Evolutionary conservation across 2,797 vertebrate species (phyloP).

Genomic region (Acrossocheilus fasciatus): DNA sequence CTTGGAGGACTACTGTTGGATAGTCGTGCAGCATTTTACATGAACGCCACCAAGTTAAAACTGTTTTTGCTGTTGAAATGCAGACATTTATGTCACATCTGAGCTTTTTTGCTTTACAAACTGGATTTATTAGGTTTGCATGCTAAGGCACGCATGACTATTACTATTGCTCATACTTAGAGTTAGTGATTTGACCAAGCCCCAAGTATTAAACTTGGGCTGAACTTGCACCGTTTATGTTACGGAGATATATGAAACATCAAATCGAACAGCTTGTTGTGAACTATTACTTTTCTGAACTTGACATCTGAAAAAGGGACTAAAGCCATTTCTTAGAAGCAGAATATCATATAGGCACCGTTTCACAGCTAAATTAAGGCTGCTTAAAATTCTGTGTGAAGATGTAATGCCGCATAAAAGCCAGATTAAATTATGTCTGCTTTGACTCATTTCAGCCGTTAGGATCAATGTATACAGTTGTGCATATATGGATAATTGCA

Average conservation of each 20-base stretch:
- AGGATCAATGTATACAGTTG: not conserved
- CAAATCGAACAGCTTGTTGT: not conserved
- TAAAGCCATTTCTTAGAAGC: not conserved
- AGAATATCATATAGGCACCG: not conserved
- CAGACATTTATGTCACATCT: not conserved
- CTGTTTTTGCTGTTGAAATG: not conserved
- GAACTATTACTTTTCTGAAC: not conserved
- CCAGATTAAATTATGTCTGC: not conserved
- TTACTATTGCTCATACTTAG: constrained; percentile 8
- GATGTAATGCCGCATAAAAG: not conserved
- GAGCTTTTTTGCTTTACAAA: not conserved
- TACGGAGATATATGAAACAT: not conserved
- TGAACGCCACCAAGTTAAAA: not conserved
- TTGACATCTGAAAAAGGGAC: not conserved
- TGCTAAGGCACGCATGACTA: not conserved
- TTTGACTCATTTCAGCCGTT: not conserved
- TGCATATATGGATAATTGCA: not conserved
- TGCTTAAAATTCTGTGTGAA: not conserved
- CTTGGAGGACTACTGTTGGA: not conserved
- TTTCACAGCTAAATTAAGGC: not conserved
- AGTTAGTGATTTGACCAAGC: not conserved
- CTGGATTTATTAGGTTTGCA: not conserved
- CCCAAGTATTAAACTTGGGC: not conserved
- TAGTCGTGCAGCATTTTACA: not conserved
- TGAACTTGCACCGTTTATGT: not conserved